Evolutionary conservation across 2,888 invertebrate species (phyloP).

Genomic region (Drosophila mimetica): DNA sequence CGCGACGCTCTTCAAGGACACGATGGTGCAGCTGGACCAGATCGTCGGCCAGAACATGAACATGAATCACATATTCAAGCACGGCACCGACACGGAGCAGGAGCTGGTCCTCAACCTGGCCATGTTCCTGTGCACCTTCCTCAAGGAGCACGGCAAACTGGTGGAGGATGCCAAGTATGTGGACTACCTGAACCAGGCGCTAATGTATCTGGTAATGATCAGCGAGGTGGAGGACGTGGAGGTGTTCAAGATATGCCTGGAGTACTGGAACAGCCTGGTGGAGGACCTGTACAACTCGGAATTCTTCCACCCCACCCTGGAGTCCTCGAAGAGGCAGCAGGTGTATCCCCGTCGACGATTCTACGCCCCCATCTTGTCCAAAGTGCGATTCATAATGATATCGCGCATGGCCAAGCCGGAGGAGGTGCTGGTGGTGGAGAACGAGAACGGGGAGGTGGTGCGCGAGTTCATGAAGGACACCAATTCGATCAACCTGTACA

Average conservation of each 20-base stretch:
- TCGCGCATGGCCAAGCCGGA: conserved; percentile 99
- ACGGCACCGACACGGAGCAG: conserved; percentile 98
- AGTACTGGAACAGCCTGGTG: conserved; percentile 98
- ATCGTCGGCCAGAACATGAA: conserved; percentile 97
- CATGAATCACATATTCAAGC: conserved; percentile 96
- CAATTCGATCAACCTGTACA: conserved; percentile 99
- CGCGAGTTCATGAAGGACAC: conserved; percentile 99
- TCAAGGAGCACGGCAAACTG: conserved; percentile 97
- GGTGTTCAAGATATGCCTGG: conserved; percentile 99
- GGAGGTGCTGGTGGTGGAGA: conserved; percentile 99
- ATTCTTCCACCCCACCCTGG: conserved; percentile 86
- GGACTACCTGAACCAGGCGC: conserved; percentile 91
- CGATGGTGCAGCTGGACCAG: conserved; percentile 95
- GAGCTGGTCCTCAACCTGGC: conserved; percentile 99
- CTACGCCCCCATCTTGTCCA: conserved; percentile 92
- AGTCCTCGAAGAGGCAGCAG: conserved; percentile 80
- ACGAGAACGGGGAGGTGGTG: conserved; percentile 99
- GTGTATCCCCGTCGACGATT: conserved; percentile 87
- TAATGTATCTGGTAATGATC: conserved; percentile 94
- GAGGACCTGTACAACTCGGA: conserved; percentile 96
- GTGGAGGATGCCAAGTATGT: conserved; percentile 93
- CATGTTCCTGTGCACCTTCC: conserved; percentile 97
- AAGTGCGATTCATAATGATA: conserved; percentile 98
- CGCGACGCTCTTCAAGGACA: conserved; percentile 94
- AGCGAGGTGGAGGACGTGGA: conserved; percentile 99